phyloP scores from a whole-genome alignment of 2,888 invertebrate genomes.

The Erebia palarica region DNA sequence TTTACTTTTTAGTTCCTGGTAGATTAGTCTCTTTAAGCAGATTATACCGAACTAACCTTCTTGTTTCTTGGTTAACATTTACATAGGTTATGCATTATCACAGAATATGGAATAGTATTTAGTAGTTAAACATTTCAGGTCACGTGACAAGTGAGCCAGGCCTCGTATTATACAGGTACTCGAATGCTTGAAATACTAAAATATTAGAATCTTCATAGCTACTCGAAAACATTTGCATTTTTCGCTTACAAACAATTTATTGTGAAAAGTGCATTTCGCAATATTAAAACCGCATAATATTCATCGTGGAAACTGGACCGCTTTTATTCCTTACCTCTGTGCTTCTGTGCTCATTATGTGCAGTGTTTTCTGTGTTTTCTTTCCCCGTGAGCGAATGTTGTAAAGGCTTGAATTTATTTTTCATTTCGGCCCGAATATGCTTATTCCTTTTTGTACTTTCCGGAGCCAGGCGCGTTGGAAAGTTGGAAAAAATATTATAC shows the following conservation, averaged over 20 bases:
- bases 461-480: neutral
- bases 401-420: slow-evolving; percentile 21
- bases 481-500: slow-evolving; percentile 2
- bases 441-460: slow-evolving; percentile 4
- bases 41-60: too few species aligned
- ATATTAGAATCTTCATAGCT: neutral
- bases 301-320: slow-evolving; percentile 14
- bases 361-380: slow-evolving; percentile 22
- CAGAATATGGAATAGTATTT: too few species aligned
- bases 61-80: too few species aligned
- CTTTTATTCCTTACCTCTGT: slow-evolving; percentile 21
- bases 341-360: slow-evolving; percentile 12
- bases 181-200: neutral
- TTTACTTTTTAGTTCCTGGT: too few species aligned
- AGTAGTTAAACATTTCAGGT: too few species aligned
- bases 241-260: slow-evolving; percentile 16
- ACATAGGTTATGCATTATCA: too few species aligned
- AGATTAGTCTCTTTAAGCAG: too few species aligned
- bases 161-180: too few species aligned
- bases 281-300: slow-evolving; percentile 27
- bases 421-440: slow-evolving; percentile 22
- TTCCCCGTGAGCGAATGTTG: slow-evolving; percentile 14
- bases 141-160: too few species aligned
- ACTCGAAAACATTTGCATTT: neutral
- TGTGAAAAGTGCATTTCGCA: slow-evolving; percentile 20